Evolutionary conservation across 2,888 invertebrate species (phyloP).

Genomic region (Slavum lentiscoides): DNA sequence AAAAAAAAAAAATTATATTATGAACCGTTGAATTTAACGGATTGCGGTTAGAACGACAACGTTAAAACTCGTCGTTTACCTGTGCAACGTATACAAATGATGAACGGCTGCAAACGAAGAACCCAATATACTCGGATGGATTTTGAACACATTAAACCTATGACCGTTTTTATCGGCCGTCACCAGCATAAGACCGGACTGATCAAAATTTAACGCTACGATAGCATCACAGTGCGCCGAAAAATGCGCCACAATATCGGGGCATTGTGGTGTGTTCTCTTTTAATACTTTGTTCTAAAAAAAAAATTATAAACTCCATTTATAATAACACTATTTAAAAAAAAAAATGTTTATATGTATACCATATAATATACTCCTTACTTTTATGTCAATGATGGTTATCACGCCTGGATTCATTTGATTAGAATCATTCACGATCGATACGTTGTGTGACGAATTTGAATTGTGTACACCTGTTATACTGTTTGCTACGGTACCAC

Average conservation of each 20-base stretch:
- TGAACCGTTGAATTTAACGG: no score
- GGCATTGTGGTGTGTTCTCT: constrained; percentile 67
- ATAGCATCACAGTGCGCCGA: constrained; percentile 85
- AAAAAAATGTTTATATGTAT: no score
- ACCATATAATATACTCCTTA: constrained; percentile 14
- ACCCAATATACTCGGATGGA: constrained; percentile 90
- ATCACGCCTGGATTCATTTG: constrained; percentile 83
- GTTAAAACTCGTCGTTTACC: constrained; percentile 53
- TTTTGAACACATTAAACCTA: constrained; percentile 92
- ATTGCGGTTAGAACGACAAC: no score
- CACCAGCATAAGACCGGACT: constrained; percentile 83
- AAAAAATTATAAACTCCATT: not conserved
- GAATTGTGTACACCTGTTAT: constrained; percentile 68
- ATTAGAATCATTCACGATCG: constrained; percentile 57
- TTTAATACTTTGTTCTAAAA: constrained; percentile 63
- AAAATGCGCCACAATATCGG: constrained; percentile 84
- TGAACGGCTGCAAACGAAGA: constrained; percentile 86
- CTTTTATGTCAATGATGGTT: constrained; percentile 74
- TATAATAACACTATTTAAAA: not conserved
- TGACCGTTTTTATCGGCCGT: constrained; percentile 92
- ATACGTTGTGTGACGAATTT: constrained; percentile 63
- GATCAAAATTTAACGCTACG: constrained; percentile 87
- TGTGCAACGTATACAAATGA: constrained; percentile 90
- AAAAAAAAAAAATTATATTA: not conserved
- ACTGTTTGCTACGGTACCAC: constrained; percentile 90